phyloP scores from a whole-genome alignment of 2,888 invertebrate species.

The Anarsia innoxiella region DNA sequence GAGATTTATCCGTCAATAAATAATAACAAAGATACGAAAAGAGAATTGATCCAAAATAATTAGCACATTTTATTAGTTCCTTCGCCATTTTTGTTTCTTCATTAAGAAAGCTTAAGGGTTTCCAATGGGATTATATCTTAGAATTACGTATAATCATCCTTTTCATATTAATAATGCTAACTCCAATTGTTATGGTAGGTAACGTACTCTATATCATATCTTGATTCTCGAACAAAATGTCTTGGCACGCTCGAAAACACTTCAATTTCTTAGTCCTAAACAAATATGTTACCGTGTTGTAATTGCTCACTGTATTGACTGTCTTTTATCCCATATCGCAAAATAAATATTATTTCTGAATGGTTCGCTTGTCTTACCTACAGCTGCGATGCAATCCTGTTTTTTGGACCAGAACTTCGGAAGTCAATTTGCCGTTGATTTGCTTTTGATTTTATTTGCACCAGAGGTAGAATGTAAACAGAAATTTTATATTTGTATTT shows the following conservation, averaged over 20 bases:
- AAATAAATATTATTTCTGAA: constrained; percentile 69
- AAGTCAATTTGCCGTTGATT: constrained; percentile 66
- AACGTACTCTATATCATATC: constrained; percentile 3
- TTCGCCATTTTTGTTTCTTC: too few relatives aligned
- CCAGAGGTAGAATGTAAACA: constrained; percentile 17
- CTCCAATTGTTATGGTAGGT: background rate
- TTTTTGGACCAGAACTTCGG: constrained; percentile 33
- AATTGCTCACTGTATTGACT: constrained; percentile 71
- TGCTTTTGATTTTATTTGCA: constrained; percentile 39
- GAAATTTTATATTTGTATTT: too few relatives aligned
- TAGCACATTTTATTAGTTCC: too few relatives aligned
- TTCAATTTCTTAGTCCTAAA: constrained; percentile 72
- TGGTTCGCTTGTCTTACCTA: constrained; percentile 66
- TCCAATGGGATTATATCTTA: too few relatives aligned
- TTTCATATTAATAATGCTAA: too few relatives aligned
- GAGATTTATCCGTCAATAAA: too few relatives aligned
- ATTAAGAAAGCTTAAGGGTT: too few relatives aligned
- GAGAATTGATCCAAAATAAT: too few relatives aligned
- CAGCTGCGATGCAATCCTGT: constrained; percentile 49
- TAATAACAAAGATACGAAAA: too few relatives aligned
- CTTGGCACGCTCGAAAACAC: constrained; percentile 67
- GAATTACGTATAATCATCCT: too few relatives aligned
- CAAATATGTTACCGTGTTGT: constrained; percentile 70
- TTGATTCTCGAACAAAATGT: too few relatives aligned
- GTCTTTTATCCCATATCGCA: constrained; percentile 71